These are phyloP conservation scores for Alloscopus bannaensis DNA, from an alignment of 2,888 invertebrate genomes.

Conservation along the genomic window DNA sequence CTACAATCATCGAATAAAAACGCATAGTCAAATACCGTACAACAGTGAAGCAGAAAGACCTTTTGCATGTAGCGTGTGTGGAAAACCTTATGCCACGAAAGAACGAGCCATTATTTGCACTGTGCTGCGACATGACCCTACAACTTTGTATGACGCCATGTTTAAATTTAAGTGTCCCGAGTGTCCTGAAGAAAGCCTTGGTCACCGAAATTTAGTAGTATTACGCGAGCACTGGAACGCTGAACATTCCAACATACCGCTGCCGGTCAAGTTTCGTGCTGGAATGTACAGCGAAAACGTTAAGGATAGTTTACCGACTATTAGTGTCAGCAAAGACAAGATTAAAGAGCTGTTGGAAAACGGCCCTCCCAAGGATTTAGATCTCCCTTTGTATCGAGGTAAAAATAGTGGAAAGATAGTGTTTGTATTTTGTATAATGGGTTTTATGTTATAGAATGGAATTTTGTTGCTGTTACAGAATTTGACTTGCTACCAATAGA, in stretches of 20 bases:
- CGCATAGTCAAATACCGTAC: conserved; percentile 1
- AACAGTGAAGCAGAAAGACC: conserved; percentile 19
- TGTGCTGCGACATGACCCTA: conserved; percentile 43
- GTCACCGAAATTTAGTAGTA: conserved; percentile 19
- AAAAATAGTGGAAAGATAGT: conserved; percentile 4
- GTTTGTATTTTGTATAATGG: background rate
- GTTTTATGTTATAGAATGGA: background rate
- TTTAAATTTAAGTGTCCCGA: conserved; percentile 48
- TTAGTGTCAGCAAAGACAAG: conserved; percentile 21
- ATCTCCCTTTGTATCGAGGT: background rate
- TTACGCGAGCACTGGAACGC: conserved; percentile 30
- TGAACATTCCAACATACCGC: conserved; percentile 10
- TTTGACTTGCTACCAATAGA: background rate
- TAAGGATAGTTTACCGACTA: conserved; percentile 7
- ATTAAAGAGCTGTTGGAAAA: conserved; percentile 15
- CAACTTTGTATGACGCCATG: conserved; percentile 17
- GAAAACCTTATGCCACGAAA: background rate
- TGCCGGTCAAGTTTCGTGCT: conserved; percentile 14
- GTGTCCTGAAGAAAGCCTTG: conserved; percentile 33
- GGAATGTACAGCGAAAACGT: background rate
- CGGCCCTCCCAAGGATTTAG: conserved; percentile 5
- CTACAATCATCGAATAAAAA: conserved; percentile 8
- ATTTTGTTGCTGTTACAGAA: background rate
- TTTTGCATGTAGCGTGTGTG: conserved; percentile 29
- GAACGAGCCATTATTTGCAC: conserved; percentile 43